phyloP scores from a whole-genome alignment of 2,888 invertebrate genomes.

The Pammene fasciana region DNA sequence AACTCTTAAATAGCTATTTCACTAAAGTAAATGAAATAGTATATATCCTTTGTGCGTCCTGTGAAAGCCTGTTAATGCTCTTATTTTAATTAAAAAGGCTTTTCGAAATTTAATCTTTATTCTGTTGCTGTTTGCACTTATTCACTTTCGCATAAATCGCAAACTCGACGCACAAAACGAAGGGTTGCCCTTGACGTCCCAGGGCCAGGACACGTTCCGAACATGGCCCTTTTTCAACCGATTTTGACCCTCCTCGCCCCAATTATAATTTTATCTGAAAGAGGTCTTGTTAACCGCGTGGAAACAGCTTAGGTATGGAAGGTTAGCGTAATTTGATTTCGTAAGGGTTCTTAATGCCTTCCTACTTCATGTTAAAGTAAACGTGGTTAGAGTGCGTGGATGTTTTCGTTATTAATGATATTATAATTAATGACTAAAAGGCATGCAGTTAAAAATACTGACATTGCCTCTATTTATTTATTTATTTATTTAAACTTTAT shows the following conservation, averaged over 20 bases:
- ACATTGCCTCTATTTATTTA: too few species aligned
- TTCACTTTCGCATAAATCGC: conserved; percentile 11
- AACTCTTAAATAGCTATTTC: too few species aligned
- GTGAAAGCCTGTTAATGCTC: not conserved
- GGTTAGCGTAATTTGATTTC: conserved; percentile 39
- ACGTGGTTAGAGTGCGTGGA: conserved; percentile 10
- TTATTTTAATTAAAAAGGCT: not conserved
- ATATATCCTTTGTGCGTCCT: not conserved
- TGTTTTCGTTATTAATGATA: not conserved
- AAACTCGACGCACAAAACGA: not conserved
- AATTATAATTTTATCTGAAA: conserved; percentile 41
- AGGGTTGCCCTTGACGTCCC: not conserved
- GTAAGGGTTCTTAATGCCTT: conserved; percentile 36
- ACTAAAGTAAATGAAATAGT: too few species aligned
- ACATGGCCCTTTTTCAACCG: conserved; percentile 19
- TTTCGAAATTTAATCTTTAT: not conserved
- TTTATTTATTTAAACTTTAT: too few species aligned
- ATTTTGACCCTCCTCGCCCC: conserved; percentile 39
- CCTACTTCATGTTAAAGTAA: conserved; percentile 22
- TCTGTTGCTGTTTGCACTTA: not conserved
- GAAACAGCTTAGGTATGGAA: conserved; percentile 35
- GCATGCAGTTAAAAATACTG: too few species aligned
- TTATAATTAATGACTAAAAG: too few species aligned
- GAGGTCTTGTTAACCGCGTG: conserved; percentile 37
- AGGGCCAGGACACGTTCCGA: conserved; percentile 7